Conservation (phyloP, 2,888 invertebrate genomes). For the Acanthopleura granulata region DNA sequence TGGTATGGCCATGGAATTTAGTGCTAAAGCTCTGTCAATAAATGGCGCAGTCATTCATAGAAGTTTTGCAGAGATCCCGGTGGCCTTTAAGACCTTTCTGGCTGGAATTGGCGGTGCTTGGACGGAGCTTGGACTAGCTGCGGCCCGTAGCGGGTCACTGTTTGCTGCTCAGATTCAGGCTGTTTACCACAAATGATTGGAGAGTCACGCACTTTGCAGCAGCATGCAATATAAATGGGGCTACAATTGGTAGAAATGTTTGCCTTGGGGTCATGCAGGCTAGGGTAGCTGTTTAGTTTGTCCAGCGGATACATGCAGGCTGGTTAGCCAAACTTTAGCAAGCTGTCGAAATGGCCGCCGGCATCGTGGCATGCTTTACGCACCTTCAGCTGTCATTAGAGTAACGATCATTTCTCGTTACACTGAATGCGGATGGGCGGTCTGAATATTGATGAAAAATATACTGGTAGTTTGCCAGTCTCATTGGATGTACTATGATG, state of each 20-base stretch:
- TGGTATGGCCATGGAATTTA: not conserved
- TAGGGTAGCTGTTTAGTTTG: no score
- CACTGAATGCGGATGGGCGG: no score
- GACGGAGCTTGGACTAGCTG: no score
- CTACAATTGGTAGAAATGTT: conserved; percentile 1
- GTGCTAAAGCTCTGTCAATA: conserved; percentile 9
- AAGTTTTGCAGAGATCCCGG: not conserved
- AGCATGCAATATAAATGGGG: not conserved
- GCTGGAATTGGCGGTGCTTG: not conserved
- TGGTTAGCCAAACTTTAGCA: no score
- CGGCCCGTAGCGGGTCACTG: not conserved
- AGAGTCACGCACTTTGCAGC: conserved; percentile 14
- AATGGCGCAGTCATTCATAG: not conserved
- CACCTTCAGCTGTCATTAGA: no score
- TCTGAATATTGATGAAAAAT: no score
- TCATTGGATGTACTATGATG: no score
- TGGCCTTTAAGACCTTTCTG: not conserved
- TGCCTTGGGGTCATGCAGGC: not conserved
- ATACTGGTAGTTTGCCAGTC: no score
- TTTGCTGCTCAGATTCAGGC: not conserved
- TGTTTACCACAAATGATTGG: conserved; percentile 6
- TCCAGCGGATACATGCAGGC: no score
- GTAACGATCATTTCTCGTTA: no score
- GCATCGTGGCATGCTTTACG: no score
- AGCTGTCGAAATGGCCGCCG: no score